These are phyloP conservation scores for Telmatherina bonti DNA, from an alignment of 2,797 vertebrate genomes.

Conservation along the genomic window DNA sequence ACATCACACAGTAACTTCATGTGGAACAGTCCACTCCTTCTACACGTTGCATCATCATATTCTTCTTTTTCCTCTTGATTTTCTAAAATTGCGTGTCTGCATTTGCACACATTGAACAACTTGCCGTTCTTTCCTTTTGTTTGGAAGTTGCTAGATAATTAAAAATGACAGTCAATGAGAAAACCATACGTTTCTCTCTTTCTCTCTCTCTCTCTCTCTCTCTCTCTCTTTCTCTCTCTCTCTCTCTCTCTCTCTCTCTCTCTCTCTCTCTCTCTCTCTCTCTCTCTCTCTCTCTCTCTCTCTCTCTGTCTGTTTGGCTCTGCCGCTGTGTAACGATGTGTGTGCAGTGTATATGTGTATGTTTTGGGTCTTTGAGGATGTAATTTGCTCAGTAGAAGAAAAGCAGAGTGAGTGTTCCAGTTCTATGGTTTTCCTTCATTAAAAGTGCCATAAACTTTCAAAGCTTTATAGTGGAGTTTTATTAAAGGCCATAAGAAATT, in stretches of 20 bases:
- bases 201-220: not conserved
- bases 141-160: conserved; percentile 8
- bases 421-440: conserved; percentile 44
- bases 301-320: not conserved
- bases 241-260: not conserved
- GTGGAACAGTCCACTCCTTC: not conserved
- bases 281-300: not conserved
- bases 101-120: not conserved
- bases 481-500: conserved; percentile 68
- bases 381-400: conserved; percentile 44
- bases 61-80: not conserved
- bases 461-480: conserved; percentile 65
- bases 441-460: conserved; percentile 65
- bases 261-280: not conserved
- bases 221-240: not conserved
- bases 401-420: conserved; percentile 32
- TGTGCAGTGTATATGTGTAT: not conserved
- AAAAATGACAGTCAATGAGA: conserved; percentile 32
- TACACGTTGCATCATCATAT: not conserved
- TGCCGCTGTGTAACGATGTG: conserved; percentile 22
- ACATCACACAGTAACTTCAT: not conserved
- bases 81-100: not conserved
- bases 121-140: not conserved
- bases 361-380: conserved; percentile 14
- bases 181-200: conserved; percentile 9